These are phyloP conservation scores for Meda fulgida DNA, from an alignment of 2,797 vertebrate genomes.

Conservation along the genomic window DNA sequence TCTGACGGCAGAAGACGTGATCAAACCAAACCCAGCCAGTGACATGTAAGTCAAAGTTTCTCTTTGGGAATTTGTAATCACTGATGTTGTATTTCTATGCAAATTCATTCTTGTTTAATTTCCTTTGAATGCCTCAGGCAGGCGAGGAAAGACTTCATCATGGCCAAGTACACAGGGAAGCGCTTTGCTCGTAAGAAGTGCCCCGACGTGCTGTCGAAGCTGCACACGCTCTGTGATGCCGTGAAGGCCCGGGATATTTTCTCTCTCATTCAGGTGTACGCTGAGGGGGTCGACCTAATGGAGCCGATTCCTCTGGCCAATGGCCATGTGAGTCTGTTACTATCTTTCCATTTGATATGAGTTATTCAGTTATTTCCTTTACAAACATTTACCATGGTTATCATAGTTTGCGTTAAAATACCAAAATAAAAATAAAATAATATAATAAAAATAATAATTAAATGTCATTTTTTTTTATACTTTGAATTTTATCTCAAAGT, in stretches of 20 bases:
- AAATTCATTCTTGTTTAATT: background rate
- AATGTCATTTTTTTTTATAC: too few species aligned
- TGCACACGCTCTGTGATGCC: conserved; percentile 91
- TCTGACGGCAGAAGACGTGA: conserved; percentile 85
- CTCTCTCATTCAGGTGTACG: conserved; percentile 92
- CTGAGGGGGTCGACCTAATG: conserved; percentile 93
- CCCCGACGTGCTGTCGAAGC: conserved; percentile 78
- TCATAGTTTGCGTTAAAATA: background rate
- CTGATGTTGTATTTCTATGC: background rate
- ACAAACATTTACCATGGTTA: background rate
- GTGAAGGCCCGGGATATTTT: conserved; percentile 94
- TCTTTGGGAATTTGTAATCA: background rate
- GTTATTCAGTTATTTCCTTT: background rate
- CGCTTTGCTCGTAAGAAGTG: conserved; percentile 88
- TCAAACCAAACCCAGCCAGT: conserved; percentile 92
- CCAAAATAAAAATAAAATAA: too few species aligned
- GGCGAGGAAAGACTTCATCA: conserved; percentile 97
- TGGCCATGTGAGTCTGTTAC: conserved; percentile 87
- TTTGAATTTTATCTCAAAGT: too few species aligned
- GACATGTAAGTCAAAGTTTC: conserved; percentile 87
- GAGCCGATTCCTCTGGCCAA: conserved; percentile 96
- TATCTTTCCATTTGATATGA: background rate
- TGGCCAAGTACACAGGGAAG: conserved; percentile 95
- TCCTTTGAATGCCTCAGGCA: conserved; percentile 82
- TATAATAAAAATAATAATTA: too few species aligned